A percentile compares a stretch with the other conserved stretches of the same genome.
Evolutionary conservation across 2,797 vertebrate genomes (phyloP).

Genomic region (Lutjanus argentimaculatus): DNA sequence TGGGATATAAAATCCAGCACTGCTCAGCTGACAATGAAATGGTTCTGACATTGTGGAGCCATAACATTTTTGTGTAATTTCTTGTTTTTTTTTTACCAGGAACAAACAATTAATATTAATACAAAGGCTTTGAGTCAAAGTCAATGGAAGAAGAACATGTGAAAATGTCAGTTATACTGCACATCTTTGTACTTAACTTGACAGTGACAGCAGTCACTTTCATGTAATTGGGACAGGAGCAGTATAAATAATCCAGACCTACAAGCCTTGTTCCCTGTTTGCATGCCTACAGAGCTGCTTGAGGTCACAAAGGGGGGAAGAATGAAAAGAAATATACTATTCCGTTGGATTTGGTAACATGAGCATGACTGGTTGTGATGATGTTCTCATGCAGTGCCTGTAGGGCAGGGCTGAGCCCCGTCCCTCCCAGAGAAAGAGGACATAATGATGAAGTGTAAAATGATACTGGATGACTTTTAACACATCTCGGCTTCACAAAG

Average conservation of each 20-base stretch:
- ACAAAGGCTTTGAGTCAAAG: constrained; percentile 8
- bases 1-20: neutral
- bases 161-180: constrained; percentile 22
- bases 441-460: constrained; percentile 65
- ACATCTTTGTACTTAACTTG: constrained; percentile 27
- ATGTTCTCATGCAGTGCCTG: constrained; percentile 52
- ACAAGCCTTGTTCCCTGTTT: constrained; percentile 27
- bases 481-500: constrained; percentile 50
- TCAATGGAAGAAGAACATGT: constrained; percentile 9
- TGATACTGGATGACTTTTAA: constrained; percentile 60
- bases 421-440: constrained; percentile 56
- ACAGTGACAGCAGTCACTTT: constrained; percentile 15
- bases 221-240: constrained; percentile 27
- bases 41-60: neutral
- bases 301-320: constrained; percentile 30
- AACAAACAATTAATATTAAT: constrained; percentile 10
- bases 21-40: neutral
- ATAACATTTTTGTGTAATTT: neutral
- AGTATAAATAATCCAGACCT: constrained; percentile 52
- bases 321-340: constrained; percentile 38
- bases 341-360: constrained; percentile 57
- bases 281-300: constrained; percentile 27
- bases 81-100: neutral
- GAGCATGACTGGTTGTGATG: constrained; percentile 48
- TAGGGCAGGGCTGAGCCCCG: constrained; percentile 65